Conservation (phyloP, 2,888 invertebrate genomes). For the Cetonia aurata region DNA sequence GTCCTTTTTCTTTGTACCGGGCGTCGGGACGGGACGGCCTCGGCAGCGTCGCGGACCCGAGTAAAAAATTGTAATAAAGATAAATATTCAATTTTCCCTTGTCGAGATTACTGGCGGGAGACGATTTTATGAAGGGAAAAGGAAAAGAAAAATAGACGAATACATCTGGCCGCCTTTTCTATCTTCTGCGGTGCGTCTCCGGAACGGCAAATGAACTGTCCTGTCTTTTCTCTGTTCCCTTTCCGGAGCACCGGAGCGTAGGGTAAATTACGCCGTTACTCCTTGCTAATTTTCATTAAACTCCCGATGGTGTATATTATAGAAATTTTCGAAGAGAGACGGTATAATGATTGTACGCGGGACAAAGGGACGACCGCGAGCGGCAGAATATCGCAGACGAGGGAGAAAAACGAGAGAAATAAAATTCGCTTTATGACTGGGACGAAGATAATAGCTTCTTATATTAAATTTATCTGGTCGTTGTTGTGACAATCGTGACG, state of each 20-base stretch:
- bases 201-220: conserved; percentile 14
- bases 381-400: too few species aligned
- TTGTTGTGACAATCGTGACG: too few species aligned
- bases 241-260: too few species aligned
- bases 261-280: conserved; percentile 17
- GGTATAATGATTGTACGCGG: not conserved
- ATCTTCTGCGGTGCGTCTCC: not conserved
- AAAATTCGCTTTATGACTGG: too few species aligned
- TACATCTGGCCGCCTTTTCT: not conserved
- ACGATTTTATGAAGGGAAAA: conserved; percentile 25
- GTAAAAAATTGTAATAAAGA: conserved; percentile 38
- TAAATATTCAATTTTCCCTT: conserved; percentile 40
- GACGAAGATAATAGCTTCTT: too few species aligned
- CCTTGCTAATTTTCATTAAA: conserved; percentile 24
- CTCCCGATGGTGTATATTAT: conserved; percentile 11
- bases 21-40: not conserved
- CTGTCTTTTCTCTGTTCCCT: too few species aligned
- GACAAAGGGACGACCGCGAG: too few species aligned
- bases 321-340: conserved; percentile 20
- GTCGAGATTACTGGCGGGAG: conserved; percentile 27
- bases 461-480: too few species aligned
- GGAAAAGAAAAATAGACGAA: conserved; percentile 28
- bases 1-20: conserved; percentile 25
- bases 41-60: not conserved
- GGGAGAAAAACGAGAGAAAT: too few species aligned